phyloP scores from a whole-genome alignment of 2,888 invertebrate genomes.

The Drosophila demipolita region DNA sequence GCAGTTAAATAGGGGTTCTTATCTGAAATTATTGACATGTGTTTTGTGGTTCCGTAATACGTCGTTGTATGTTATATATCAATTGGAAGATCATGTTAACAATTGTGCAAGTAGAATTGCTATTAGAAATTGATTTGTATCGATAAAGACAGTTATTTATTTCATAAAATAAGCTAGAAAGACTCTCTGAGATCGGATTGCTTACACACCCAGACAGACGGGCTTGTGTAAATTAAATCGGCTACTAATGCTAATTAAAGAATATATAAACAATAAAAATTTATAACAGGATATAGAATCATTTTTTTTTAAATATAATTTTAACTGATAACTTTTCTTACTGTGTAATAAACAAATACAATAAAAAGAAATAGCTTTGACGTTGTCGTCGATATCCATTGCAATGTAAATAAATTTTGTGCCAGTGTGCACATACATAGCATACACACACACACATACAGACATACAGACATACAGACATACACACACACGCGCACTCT shows the following conservation, averaged over 20 bases:
- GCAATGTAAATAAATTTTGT: conserved; percentile 8
- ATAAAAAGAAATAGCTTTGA: conserved; percentile 12
- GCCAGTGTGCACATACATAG: conserved; percentile 19
- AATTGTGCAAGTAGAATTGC: background rate
- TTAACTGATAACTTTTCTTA: background rate
- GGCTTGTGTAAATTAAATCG: background rate
- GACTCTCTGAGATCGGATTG: background rate
- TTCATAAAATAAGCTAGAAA: background rate
- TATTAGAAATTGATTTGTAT: background rate
- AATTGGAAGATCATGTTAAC: background rate
- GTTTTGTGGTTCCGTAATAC: background rate
- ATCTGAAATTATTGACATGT: background rate
- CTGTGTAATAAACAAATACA: background rate
- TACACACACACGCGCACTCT: conserved; percentile 9
- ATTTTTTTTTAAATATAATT: background rate
- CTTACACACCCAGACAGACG: background rate
- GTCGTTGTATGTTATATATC: background rate
- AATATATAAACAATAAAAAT: background rate
- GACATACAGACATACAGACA: background rate
- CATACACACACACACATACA: conserved; percentile 3
- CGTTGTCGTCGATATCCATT: conserved; percentile 7
- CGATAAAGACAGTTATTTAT: background rate
- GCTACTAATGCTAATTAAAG: background rate
- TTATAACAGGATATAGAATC: background rate
- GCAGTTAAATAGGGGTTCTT: background rate